A percentile compares a stretch with the other conserved stretches of the same genome.
phyloP scores from a whole-genome alignment of 2,888 invertebrate species.

The Acronicta psi region DNA sequence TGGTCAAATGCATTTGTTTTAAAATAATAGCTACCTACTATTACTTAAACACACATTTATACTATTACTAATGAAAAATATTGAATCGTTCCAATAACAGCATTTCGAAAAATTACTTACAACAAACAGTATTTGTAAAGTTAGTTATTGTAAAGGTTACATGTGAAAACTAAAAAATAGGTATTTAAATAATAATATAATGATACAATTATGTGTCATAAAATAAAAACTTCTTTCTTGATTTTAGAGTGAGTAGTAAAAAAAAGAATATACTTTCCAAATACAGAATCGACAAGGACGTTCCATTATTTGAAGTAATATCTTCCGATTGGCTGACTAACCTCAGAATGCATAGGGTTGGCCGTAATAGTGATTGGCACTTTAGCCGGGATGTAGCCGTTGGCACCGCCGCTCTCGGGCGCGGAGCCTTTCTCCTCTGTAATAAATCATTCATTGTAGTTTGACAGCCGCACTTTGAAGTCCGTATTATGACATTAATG shows the following conservation, averaged over 20 bases:
- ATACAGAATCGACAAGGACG: neutral
- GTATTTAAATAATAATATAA: too few species aligned
- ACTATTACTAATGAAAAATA: too few species aligned
- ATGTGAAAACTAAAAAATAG: too few species aligned
- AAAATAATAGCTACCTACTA: too few species aligned
- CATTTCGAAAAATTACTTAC: too few species aligned
- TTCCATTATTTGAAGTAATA: conserved; percentile 13
- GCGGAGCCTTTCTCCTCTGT: conserved; percentile 83
- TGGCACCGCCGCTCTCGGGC: conserved; percentile 76
- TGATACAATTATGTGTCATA: too few species aligned
- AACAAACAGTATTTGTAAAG: too few species aligned
- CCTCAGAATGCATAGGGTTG: conserved; percentile 93
- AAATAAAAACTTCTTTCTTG: too few species aligned
- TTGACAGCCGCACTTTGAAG: conserved; percentile 45
- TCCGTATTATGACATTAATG: conserved; percentile 38
- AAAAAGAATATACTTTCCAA: neutral
- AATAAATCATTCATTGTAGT: conserved; percentile 59
- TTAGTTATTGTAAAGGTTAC: too few species aligned
- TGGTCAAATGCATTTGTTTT: too few species aligned
- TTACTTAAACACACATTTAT: too few species aligned
- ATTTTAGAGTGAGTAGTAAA: neutral
- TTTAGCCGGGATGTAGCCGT: conserved; percentile 86
- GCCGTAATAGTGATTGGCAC: conserved; percentile 92
- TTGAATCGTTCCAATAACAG: too few species aligned
- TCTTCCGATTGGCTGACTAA: conserved; percentile 61